Conservation (phyloP, 2,888 invertebrate genomes). For the Protodeltote pygarga region DNA sequence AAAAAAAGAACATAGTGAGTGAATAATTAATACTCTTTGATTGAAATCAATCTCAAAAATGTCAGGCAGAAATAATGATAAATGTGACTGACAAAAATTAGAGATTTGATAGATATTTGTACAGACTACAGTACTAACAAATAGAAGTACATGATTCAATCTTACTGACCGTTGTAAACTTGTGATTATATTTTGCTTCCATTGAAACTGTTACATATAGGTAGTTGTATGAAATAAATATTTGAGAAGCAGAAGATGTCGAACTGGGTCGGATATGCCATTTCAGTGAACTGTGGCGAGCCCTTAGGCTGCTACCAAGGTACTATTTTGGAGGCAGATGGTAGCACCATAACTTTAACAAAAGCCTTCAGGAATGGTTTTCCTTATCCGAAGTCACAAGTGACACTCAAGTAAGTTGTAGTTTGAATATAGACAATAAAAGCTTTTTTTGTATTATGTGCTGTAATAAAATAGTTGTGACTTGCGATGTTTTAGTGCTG, state of each 20-base stretch:
- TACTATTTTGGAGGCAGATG: constrained; percentile 91
- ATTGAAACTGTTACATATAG: background rate
- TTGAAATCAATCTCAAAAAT: no score
- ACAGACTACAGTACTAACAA: background rate
- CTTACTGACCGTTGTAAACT: constrained; percentile 1
- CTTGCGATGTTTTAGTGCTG: constrained; percentile 86
- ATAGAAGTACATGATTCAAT: constrained; percentile 9
- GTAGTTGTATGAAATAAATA: constrained; percentile 2
- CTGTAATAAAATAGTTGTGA: no score
- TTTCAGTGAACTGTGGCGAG: constrained; percentile 93
- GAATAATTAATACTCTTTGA: no score
- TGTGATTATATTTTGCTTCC: background rate
- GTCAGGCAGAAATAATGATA: no score
- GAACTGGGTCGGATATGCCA: constrained; percentile 92
- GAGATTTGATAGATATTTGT: constrained; percentile 6
- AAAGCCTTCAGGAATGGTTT: constrained; percentile 94
- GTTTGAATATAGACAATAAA: background rate
- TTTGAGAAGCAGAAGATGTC: constrained; percentile 71
- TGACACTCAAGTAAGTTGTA: constrained; percentile 78
- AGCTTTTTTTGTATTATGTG: background rate
- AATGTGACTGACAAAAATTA: constrained; percentile 1
- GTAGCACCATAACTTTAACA: constrained; percentile 90
- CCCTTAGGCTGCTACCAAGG: constrained; percentile 94
- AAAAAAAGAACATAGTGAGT: no score
- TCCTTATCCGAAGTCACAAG: constrained; percentile 81